phyloP scores from a whole-genome alignment of 1,140 invertebrate species.

The Ladona fulva region DNA sequence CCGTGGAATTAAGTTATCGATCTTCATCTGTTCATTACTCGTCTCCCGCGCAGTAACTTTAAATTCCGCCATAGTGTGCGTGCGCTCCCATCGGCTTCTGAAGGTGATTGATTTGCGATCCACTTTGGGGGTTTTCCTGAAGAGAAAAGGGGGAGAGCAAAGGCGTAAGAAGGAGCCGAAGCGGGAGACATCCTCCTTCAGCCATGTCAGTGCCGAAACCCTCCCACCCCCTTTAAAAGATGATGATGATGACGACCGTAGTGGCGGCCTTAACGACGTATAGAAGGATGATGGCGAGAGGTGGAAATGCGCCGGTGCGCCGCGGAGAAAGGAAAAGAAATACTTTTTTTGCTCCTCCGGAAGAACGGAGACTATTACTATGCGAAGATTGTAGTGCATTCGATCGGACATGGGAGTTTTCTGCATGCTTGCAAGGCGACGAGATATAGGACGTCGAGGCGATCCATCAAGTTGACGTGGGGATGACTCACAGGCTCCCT shows the following conservation, averaged over 20 bases:
- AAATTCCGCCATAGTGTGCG: no score
- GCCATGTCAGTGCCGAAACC: not conserved
- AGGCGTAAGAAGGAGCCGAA: not conserved
- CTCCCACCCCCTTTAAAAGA: not conserved
- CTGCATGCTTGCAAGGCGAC: not conserved
- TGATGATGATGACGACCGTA: not conserved
- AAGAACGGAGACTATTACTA: no score
- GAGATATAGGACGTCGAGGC: not conserved
- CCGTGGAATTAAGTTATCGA: no score
- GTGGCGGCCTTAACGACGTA: not conserved
- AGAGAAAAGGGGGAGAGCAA: not conserved
- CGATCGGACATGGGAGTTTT: no score
- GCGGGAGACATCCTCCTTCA: no score
- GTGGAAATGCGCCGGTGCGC: no score
- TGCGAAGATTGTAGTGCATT: no score
- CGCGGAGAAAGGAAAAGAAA: no score
- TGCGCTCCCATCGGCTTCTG: not conserved
- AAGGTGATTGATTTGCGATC: constrained; percentile 4
- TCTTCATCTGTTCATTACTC: no score
- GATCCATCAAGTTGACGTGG: not conserved
- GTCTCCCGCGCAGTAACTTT: no score
- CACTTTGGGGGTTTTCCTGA: not conserved
- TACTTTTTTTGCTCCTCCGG: no score
- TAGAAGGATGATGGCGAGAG: no score
- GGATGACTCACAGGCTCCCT: not conserved